These are phyloP conservation scores for Teleopsis dalmanni DNA, from an alignment of 1,140 invertebrate species.

Conservation along the genomic window DNA sequence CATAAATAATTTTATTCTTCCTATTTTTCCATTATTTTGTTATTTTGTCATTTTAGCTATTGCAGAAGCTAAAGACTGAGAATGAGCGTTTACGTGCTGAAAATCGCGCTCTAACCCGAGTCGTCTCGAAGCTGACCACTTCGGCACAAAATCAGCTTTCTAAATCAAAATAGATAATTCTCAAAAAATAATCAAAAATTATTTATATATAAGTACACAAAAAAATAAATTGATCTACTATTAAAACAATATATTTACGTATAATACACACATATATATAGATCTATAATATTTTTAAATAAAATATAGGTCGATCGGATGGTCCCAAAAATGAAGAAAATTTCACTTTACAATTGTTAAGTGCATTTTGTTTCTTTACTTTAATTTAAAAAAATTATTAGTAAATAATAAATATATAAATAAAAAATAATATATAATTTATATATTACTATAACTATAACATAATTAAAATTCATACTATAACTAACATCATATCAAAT, in stretches of 20 bases:
- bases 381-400: too few species aligned
- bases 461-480: too few species aligned
- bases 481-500: too few species aligned
- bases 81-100: constrained; percentile 93
- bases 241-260: constrained; percentile 4
- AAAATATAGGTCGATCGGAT: too few species aligned
- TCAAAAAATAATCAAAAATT: constrained; percentile 9
- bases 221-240: constrained; percentile 9
- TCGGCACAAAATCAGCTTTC: constrained; percentile 53
- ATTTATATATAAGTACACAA: constrained; percentile 6
- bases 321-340: too few species aligned
- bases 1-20: constrained; percentile 11
- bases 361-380: too few species aligned
- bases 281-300: not conserved
- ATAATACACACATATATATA: constrained; percentile 10
- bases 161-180: constrained; percentile 35
- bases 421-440: too few species aligned
- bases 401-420: too few species aligned
- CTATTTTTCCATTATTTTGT: constrained; percentile 22
- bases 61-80: constrained; percentile 94
- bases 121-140: constrained; percentile 92
- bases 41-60: constrained; percentile 69
- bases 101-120: constrained; percentile 88
- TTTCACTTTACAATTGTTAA: too few species aligned
- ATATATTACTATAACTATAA: too few species aligned